A percentile compares a stretch with the other conserved stretches of the same genome.
Evolutionary conservation across 2,888 invertebrate species (phyloP).

Genomic region (Cyaniris semiargus): DNA sequence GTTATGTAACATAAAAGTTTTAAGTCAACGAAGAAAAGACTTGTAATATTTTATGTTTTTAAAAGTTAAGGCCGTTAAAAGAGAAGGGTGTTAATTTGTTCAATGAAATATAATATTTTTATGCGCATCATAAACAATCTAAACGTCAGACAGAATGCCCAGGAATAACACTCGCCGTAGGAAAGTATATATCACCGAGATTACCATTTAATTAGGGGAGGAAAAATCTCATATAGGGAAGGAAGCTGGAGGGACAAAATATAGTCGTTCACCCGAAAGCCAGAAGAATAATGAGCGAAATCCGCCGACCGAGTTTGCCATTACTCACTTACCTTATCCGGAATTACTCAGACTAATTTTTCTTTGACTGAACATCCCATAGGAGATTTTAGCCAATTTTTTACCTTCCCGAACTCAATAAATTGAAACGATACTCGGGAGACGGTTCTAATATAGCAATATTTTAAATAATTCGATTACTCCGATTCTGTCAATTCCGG

Average conservation of each 20-base stretch:
- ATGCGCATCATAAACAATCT: not conserved
- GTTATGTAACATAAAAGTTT: too few species aligned
- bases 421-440: slow-evolving; percentile 27
- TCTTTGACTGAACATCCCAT: slow-evolving; percentile 37
- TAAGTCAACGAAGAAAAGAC: too few species aligned
- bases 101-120: too few species aligned
- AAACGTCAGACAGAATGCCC: not conserved
- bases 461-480: slow-evolving; percentile 53
- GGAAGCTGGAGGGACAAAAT: slow-evolving; percentile 68
- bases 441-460: slow-evolving; percentile 19
- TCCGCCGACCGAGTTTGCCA: slow-evolving; percentile 45
- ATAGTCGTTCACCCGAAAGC: slow-evolving; percentile 65
- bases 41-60: too few species aligned
- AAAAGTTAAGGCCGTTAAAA: too few species aligned
- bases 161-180: not conserved
- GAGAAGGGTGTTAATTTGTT: too few species aligned
- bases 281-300: slow-evolving; percentile 66
- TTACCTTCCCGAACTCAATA: slow-evolving; percentile 32
- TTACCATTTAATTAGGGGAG: slow-evolving; percentile 6
- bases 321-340: slow-evolving; percentile 34
- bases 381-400: slow-evolving; percentile 36
- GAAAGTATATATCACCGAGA: not conserved
- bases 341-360: slow-evolving; percentile 38
- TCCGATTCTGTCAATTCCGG: slow-evolving; percentile 64
- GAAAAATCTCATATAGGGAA: slow-evolving; percentile 47